Conservation (phyloP, 1,140 invertebrate species). For the Acarapis woodi region DNA sequence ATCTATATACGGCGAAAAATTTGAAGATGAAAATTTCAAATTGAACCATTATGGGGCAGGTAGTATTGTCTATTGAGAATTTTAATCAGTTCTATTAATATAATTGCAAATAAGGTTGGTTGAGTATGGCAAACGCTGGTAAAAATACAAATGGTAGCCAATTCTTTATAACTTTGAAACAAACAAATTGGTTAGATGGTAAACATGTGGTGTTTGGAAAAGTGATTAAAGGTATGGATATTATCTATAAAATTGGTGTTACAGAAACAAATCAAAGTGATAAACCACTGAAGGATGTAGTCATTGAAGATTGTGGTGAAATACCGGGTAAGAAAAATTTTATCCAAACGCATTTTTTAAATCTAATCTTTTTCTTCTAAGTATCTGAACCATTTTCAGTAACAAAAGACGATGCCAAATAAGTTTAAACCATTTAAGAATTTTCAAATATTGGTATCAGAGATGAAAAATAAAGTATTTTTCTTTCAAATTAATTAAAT, state of each 20-base stretch:
- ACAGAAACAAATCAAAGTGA: slow-evolving; percentile 18
- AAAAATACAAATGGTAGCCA: slow-evolving; percentile 88
- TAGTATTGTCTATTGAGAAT: not conserved
- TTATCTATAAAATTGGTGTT: slow-evolving; percentile 20
- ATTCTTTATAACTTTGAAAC: slow-evolving; percentile 79
- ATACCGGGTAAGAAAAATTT: too few species aligned
- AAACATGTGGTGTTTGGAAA: slow-evolving; percentile 28
- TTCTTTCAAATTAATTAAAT: too few species aligned
- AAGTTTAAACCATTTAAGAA: too few species aligned
- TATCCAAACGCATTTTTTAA: too few species aligned
- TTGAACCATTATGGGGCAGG: slow-evolving; percentile 59
- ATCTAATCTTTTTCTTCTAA: not conserved
- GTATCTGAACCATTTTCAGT: slow-evolving; percentile 24
- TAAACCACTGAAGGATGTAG: slow-evolving; percentile 20
- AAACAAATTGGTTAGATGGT: slow-evolving; percentile 80
- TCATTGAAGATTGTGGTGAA: slow-evolving; percentile 16
- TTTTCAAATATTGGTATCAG: too few species aligned
- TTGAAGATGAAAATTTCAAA: slow-evolving; percentile 77
- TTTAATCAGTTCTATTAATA: not conserved
- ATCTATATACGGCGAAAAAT: slow-evolving; percentile 62
- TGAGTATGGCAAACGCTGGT: slow-evolving; percentile 86
- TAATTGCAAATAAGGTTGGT: too few species aligned
- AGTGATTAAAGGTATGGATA: slow-evolving; percentile 54
- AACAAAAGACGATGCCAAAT: slow-evolving; percentile 49
- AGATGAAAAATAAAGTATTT: too few species aligned